Base-by-base conservation (phyloP, 2,113 vertebrate genomes). In the Formicarius rufipectus region DNA sequence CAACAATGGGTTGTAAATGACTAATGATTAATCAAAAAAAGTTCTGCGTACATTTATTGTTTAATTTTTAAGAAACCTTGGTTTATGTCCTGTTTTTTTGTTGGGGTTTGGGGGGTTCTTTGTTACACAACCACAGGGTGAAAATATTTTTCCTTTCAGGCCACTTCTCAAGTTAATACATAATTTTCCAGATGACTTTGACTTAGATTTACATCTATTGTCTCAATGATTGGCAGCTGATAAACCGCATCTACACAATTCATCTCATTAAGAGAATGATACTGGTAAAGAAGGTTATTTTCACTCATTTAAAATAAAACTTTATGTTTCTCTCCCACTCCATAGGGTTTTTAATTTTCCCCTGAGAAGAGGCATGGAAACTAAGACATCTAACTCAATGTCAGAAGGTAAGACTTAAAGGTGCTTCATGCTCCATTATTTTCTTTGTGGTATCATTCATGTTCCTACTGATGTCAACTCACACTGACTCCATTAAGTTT, bases 71-170 rank as follows among this genome's bases (percentile, higher is more conserved):
- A 85, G 23, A 90, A 91, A 71, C 0, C 0, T 2, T 74, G 17
- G 0, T 66, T 81, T 58, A n/a, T 44, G 12, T 25, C 16, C 1
- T 40, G 2, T 12, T 12, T 44, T n/a, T 33, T 28, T 60, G 3
- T 22, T 15, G 11, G 35, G 52, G 30, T 39, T 7, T 1, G 40
- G 40, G 40, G 40, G 14, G 5, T 13, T 20, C 33, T 24, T 28
- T 7, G 2, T 62, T 30, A 37, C 10, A 69, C 6, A 83, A 28
- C 39, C 14, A 49, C 0, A 12, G 6, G 9, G 4, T 76, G 22
- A 66, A 84, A 77, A 49, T 40, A 84, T 44, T 74, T 77, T 62
- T 66, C 14, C 23, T 89, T 73, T 87, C 30, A 42, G 69, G 23
- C 2, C 18, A 67, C 6, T 85, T 90, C 72, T 37, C 40, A 64